A percentile compares a stretch with the other conserved stretches of the same genome.
phyloP scores from a whole-genome alignment of 2,113 vertebrate species.

The Phylloscopus trochiloides region DNA sequence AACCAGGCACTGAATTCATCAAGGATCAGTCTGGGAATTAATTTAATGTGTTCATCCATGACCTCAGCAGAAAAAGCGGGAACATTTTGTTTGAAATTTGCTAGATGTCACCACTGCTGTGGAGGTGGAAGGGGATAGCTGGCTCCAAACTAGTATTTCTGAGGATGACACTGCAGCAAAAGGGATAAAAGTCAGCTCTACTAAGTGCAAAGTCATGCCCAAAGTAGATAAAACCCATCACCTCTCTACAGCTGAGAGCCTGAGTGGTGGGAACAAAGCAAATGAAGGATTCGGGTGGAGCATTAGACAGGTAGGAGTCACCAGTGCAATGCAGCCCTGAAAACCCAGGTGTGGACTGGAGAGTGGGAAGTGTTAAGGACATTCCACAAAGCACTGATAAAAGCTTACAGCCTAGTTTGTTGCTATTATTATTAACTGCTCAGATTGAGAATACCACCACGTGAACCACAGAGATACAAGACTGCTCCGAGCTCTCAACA shows the following conservation, averaged over 20 bases:
- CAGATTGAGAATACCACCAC: neutral
- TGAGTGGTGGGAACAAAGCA: neutral
- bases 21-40: neutral
- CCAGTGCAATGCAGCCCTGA: neutral
- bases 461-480: accelerated
- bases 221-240: neutral
- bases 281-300: neutral
- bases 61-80: neutral
- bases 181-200: neutral
- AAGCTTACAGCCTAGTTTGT: neutral
- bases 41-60: neutral
- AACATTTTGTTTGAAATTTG: neutral
- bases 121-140: neutral
- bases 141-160: neutral
- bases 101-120: neutral
- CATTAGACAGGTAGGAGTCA: neutral
- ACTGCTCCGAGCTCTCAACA: neutral
- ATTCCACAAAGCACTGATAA: neutral
- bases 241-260: neutral
- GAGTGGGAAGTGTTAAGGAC: neutral
- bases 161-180: neutral
- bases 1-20: neutral
- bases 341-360: neutral
- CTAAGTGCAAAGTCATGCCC: neutral
- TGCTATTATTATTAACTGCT: neutral